A percentile compares a stretch with the other conserved stretches of the same genome.
These are phyloP conservation scores for Drosophila lutescens DNA, from an alignment of 2,888 invertebrate genomes.

Conservation along the genomic window DNA sequence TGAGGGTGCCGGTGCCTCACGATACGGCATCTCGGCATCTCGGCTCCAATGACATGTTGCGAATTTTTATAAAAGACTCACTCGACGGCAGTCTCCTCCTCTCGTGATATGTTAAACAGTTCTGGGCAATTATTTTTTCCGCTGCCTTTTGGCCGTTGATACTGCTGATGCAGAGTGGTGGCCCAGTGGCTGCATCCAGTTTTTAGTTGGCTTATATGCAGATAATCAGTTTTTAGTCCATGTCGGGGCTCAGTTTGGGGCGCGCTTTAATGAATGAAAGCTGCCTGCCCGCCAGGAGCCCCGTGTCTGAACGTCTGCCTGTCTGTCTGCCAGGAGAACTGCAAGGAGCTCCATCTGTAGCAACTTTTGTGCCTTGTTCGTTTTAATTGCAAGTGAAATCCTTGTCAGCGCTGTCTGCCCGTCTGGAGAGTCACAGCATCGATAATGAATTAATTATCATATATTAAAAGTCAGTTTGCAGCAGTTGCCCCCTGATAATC, in stretches of 20 bases:
- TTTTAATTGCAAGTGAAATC: constrained; percentile 81
- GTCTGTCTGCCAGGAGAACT: constrained; percentile 27
- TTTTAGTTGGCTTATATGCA: constrained; percentile 76
- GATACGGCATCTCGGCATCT: constrained; percentile 48
- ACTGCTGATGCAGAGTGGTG: too few relatives aligned
- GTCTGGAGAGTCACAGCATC: constrained; percentile 64
- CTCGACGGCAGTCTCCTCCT: constrained; percentile 46
- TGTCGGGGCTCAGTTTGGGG: constrained; percentile 65
- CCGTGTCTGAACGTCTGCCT: constrained; percentile 7
- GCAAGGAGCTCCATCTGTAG: constrained; percentile 10
- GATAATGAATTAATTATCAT: constrained; percentile 83
- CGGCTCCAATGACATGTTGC: constrained; percentile 77
- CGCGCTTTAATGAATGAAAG: constrained; percentile 75
- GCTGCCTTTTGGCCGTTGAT: constrained; percentile 30
- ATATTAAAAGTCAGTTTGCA: constrained; percentile 79
- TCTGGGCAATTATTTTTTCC: constrained; percentile 78
- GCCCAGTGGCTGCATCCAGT: constrained; percentile 43
- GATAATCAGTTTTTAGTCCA: constrained; percentile 78
- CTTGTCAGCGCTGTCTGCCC: constrained; percentile 67
- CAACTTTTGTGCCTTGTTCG: constrained; percentile 75
- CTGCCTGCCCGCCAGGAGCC: constrained; percentile 25
- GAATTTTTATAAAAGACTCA: constrained; percentile 80
- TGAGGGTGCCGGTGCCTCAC: constrained; percentile 75
- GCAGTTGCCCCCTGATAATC: constrained; percentile 54
- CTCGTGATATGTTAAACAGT: constrained; percentile 77